Evolutionary conservation across 2,888 invertebrate species (phyloP).

Genomic region (Cactoblastis cactorum): DNA sequence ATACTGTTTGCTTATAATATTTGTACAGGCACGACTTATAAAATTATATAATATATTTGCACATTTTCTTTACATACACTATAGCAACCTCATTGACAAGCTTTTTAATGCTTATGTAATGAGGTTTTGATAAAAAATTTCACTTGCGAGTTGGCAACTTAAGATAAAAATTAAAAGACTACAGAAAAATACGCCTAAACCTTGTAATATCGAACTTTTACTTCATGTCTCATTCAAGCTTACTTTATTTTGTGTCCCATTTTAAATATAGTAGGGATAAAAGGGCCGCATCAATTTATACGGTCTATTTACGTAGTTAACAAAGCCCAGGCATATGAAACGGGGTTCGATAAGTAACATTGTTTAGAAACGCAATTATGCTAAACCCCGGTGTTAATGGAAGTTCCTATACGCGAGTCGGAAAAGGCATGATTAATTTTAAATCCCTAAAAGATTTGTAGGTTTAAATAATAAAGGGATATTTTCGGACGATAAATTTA

Average conservation of each 20-base stretch:
- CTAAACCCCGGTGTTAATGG: slow-evolving; percentile 20
- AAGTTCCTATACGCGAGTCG: slow-evolving; percentile 22
- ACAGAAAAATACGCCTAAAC: too few species aligned
- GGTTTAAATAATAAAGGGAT: slow-evolving; percentile 1
- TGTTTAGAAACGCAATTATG: slow-evolving; percentile 21
- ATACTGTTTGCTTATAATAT: background rate
- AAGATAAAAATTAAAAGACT: too few species aligned
- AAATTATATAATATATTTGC: background rate
- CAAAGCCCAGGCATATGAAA: slow-evolving; percentile 33
- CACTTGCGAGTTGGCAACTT: too few species aligned
- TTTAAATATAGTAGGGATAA: slow-evolving; percentile 34
- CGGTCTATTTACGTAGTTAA: slow-evolving; percentile 68
- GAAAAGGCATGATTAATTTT: slow-evolving; percentile 20
- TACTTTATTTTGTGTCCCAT: too few species aligned
- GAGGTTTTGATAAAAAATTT: too few species aligned
- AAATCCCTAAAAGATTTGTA: slow-evolving; percentile 11
- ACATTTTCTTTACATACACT: too few species aligned
- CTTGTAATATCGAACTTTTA: too few species aligned
- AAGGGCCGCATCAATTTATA: slow-evolving; percentile 49
- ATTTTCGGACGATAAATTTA: slow-evolving; percentile 1
- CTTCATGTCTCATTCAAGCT: too few species aligned
- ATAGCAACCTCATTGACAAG: too few species aligned
- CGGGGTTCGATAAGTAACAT: slow-evolving; percentile 18
- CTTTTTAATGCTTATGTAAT: too few species aligned
- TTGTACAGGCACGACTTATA: background rate